Conservation (phyloP, 2,797 vertebrate genomes). For the Pempheris klunzingeri region DNA sequence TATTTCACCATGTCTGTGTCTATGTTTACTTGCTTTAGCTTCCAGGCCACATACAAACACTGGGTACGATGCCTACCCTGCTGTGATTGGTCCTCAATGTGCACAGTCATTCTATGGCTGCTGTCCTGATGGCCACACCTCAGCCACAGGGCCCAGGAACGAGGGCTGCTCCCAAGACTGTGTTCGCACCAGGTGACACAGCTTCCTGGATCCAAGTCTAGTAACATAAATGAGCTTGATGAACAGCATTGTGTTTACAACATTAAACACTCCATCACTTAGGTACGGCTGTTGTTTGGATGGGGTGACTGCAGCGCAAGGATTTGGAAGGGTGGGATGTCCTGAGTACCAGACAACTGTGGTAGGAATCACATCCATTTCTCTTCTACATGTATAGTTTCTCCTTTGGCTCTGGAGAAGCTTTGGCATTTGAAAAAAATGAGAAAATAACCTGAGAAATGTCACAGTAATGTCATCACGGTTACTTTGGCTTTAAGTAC, state of each 20-base stretch:
- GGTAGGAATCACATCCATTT: constrained; percentile 51
- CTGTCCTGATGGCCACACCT: constrained; percentile 89
- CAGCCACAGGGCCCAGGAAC: constrained; percentile 81
- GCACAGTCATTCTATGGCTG: constrained; percentile 87
- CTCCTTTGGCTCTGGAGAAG: background rate
- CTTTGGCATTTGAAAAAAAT: background rate
- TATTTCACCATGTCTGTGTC: constrained; percentile 28
- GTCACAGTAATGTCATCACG: background rate
- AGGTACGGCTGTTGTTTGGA: constrained; percentile 94
- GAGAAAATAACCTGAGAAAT: background rate
- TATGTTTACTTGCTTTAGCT: constrained; percentile 65
- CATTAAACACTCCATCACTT: background rate
- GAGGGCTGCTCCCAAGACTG: constrained; percentile 86
- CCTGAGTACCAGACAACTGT: constrained; percentile 52
- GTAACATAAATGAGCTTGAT: background rate
- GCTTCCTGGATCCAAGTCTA: background rate
- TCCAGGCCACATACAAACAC: constrained; percentile 48
- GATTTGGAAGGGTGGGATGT: constrained; percentile 88
- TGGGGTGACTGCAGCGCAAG: constrained; percentile 87
- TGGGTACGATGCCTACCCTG: constrained; percentile 61
- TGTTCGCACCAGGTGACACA: constrained; percentile 85
- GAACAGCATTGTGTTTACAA: background rate
- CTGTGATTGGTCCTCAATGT: constrained; percentile 77
- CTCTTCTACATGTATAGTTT: background rate
- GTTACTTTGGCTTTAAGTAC: background rate